Base-by-base conservation (phyloP, 2,888 invertebrate genomes). In the Euclidia mi region DNA sequence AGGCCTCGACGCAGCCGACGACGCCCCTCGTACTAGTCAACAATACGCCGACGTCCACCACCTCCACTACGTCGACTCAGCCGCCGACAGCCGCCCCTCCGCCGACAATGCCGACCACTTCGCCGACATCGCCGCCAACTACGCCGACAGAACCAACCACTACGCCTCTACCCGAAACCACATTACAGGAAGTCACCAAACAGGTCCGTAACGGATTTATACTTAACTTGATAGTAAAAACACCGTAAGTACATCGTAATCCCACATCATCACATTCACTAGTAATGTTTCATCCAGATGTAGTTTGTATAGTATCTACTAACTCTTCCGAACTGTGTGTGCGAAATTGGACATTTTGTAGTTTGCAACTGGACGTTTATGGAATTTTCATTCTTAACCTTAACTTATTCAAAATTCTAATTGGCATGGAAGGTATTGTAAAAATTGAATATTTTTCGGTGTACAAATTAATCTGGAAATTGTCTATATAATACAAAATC, bases 151-250 rank as follows among this genome's bases (percentile, higher is more conserved):
- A 69, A 62, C 85, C 81, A 6, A 88, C 85, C 6, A 90, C 87
- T 10, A 85, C 85, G 38, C 76, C 87, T 7, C 62, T 76, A 15
- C 82, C 90, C 18, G 91, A 89, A 69, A 88, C 88, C 1, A 90
- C 89, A 20, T 72, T 87, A 32, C 84, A 86, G 72, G 91, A 92
- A 50, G 86, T 91, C 63, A 91, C 91, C 31, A 82, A 82, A 57
- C 90, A 92, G 92, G 92, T 92, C 85, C 77, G 89, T 88, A 55
- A 28, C 7, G 43, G 58, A 43, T 47, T 57, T 6, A 41, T 10
- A 46, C 49, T 44, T 47, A 20, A 49, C 40, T 18, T 32, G 14
- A 57, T 48, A 32, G 38, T 37, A 35, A n/a, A 17, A 42, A 3
- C 37, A 20, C 28, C 50, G 55, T 66, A 57, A 32, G 28, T 59